A percentile compares a stretch with the other conserved stretches of the same genome.
phyloP scores from a whole-genome alignment of 2,888 invertebrate genomes.

The Andrena chrysosceles region DNA sequence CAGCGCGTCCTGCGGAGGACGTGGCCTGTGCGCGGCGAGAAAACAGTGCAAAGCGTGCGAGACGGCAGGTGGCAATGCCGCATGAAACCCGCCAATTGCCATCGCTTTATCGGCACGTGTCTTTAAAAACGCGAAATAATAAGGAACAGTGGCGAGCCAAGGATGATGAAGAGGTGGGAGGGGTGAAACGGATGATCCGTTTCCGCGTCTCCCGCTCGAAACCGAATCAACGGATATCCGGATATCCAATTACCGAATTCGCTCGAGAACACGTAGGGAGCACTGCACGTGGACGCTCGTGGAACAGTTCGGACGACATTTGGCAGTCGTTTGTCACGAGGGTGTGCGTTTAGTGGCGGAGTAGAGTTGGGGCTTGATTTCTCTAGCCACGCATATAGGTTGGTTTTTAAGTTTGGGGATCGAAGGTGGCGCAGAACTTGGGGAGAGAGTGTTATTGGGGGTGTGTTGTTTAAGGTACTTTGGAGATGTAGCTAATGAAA shows the following conservation, averaged over 20 bases:
- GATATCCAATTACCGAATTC: slow-evolving; percentile 62
- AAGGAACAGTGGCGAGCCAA: neutral
- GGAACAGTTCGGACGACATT: slow-evolving; percentile 13
- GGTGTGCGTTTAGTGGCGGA: neutral
- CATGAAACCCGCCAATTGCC: slow-evolving; percentile 71
- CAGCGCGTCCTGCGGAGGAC: slow-evolving; percentile 44
- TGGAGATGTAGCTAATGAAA: no score
- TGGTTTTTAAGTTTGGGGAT: no score
- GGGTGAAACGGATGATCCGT: slow-evolving; percentile 49
- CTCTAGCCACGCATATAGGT: no score
- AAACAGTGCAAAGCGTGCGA: slow-evolving; percentile 45
- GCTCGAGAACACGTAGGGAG: neutral
- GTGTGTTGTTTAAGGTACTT: no score
- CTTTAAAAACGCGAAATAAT: slow-evolving; percentile 52
- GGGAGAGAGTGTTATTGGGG: no score
- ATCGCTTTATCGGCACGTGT: slow-evolving; percentile 68
- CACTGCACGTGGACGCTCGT: neutral
- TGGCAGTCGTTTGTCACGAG: neutral
- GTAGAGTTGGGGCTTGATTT: no score
- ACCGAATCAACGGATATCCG: slow-evolving; percentile 55
- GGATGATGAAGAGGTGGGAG: neutral
- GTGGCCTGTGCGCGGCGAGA: slow-evolving; percentile 27
- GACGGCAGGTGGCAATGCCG: slow-evolving; percentile 70
- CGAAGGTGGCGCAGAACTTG: no score
- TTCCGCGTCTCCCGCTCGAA: slow-evolving; percentile 31